Evolutionary conservation across 2,888 invertebrate genomes (phyloP).

Genomic region (Sphinx pinastri): DNA sequence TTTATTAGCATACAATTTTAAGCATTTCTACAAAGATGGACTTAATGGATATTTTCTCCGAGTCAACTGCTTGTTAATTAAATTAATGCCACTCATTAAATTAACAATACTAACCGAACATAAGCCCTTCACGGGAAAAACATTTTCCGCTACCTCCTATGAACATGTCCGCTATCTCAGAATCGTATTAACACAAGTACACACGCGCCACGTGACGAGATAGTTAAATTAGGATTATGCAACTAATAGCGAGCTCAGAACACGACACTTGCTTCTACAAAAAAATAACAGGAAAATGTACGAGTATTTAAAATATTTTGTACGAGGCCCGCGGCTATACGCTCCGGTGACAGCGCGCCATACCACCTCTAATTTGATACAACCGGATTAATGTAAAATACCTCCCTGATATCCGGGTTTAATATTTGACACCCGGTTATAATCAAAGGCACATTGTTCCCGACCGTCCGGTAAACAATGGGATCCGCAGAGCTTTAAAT

Average conservation of each 20-base stretch:
- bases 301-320: background rate
- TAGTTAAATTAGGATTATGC: constrained; percentile 41
- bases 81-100: too few relatives aligned
- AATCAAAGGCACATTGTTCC: constrained; percentile 12
- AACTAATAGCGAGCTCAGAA: constrained; percentile 37
- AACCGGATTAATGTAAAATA: background rate
- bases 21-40: too few relatives aligned
- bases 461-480: constrained; percentile 15
- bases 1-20: too few relatives aligned
- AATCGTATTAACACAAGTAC: constrained; percentile 29
- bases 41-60: too few relatives aligned
- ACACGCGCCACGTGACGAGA: constrained; percentile 36
- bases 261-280: constrained; percentile 22
- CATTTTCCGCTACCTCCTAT: background rate
- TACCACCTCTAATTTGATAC: background rate
- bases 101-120: too few relatives aligned
- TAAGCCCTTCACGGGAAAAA: background rate
- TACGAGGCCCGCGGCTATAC: background rate
- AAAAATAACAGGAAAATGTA: background rate
- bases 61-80: too few relatives aligned
- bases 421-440: constrained; percentile 15
- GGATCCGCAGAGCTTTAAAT: constrained; percentile 25
- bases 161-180: constrained; percentile 6
- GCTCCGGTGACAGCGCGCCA: background rate
- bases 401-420: background rate